These are phyloP conservation scores for Pedionomus torquatus DNA, from an alignment of 2,113 vertebrate species.

Conservation along the genomic window DNA sequence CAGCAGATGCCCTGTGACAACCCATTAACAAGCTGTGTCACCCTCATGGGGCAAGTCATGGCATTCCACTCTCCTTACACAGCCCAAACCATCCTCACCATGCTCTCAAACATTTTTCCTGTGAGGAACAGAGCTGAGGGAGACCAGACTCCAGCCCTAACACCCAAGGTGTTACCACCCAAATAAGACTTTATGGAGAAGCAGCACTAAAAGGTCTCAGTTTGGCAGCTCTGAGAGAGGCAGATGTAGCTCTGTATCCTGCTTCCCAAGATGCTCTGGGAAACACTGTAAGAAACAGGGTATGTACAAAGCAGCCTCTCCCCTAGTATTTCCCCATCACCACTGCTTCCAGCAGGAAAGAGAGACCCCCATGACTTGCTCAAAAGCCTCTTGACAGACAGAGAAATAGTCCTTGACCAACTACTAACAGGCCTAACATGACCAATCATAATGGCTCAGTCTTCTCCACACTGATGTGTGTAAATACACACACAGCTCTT, in stretches of 20 bases:
- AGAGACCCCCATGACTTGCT: not conserved
- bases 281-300: not conserved
- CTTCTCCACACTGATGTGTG: not conserved
- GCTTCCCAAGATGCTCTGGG: not conserved
- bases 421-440: not conserved
- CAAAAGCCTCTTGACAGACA: not conserved
- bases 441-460: fast-evolving
- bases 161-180: not conserved
- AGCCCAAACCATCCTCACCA: not conserved
- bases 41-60: not conserved
- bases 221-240: not conserved
- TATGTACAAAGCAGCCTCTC: not conserved
- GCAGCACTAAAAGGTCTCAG: not conserved
- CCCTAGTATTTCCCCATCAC: not conserved
- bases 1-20: not conserved
- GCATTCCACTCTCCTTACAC: not conserved
- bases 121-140: not conserved
- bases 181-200: not conserved
- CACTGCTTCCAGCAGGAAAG: not conserved
- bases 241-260: not conserved
- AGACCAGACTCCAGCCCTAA: not conserved
- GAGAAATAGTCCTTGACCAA: not conserved
- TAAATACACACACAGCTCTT: not conserved
- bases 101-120: not conserved
- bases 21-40: not conserved